These are phyloP conservation scores for Ageneiosus marmoratus DNA, from an alignment of 2,113 vertebrate genomes.

Conservation along the genomic window DNA sequence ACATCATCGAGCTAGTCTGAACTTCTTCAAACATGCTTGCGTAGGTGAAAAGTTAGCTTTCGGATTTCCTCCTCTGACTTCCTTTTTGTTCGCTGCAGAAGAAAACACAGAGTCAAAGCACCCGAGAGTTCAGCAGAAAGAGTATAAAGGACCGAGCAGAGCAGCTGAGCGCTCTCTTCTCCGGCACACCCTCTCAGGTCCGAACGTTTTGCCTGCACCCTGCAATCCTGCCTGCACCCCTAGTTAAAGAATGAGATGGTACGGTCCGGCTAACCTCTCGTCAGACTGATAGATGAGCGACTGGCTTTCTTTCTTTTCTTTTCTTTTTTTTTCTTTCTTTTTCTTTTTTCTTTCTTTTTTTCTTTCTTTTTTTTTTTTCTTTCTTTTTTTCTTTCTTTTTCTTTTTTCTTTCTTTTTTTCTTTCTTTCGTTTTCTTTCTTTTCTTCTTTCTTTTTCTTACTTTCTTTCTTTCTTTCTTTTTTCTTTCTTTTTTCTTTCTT, in stretches of 20 bases:
- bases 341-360: too few relatives aligned
- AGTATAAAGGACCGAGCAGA: slow-evolving; percentile 89
- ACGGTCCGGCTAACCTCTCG: background rate
- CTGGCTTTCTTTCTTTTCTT: too few relatives aligned
- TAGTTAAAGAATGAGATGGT: background rate
- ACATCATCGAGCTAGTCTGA: background rate
- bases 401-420: background rate
- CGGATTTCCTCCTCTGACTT: background rate
- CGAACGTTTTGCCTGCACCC: slow-evolving; percentile 16
- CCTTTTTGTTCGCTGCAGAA: slow-evolving; percentile 70
- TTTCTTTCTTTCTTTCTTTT: background rate
- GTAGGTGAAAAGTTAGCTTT: background rate
- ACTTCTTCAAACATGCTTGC: too few relatives aligned
- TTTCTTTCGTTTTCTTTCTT: background rate
- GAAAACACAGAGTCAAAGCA: slow-evolving; percentile 75
- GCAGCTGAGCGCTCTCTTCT: slow-evolving; percentile 86
- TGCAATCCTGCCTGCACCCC: slow-evolving; percentile 11
- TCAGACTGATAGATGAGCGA: background rate
- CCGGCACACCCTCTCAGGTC: slow-evolving; percentile 75
- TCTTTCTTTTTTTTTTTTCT: background rate
- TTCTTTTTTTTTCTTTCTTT: too few relatives aligned
- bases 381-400: background rate
- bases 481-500: background rate
- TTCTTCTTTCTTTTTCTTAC: background rate
- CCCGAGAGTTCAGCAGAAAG: slow-evolving; percentile 84